A percentile compares a stretch with the other conserved stretches of the same genome.
Evolutionary conservation across 2,888 invertebrate species (phyloP).

Genomic region (Diplazon laetatorius): DNA sequence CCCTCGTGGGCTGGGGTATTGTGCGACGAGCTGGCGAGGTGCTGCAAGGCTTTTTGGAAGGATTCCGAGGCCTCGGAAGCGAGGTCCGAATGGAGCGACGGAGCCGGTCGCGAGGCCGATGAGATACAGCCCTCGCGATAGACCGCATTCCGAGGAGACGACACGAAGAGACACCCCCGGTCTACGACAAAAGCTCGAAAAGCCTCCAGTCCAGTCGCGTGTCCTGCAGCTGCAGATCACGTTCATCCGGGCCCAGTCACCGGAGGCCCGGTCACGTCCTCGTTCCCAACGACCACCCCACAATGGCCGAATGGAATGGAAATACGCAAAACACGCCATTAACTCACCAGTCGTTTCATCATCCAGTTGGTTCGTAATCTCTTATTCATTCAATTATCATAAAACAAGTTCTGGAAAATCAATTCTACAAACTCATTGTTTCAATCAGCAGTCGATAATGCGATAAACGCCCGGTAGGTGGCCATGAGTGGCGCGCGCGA

Average conservation of each 20-base stretch:
- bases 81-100: slow-evolving; percentile 34
- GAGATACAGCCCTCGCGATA: neutral
- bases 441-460: too few species aligned
- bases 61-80: too few species aligned
- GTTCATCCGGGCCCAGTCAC: slow-evolving; percentile 27
- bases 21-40: slow-evolving; percentile 25
- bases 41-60: too few species aligned
- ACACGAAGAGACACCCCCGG: slow-evolving; percentile 12
- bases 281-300: slow-evolving; percentile 12
- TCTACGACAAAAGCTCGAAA: slow-evolving; percentile 29
- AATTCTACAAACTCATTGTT: too few species aligned
- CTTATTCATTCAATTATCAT: neutral
- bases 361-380: slow-evolving; percentile 5
- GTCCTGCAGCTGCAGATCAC: slow-evolving; percentile 22
- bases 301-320: slow-evolving; percentile 17
- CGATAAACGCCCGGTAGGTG: too few species aligned
- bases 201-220: slow-evolving; percentile 28
- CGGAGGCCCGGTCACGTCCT: neutral
- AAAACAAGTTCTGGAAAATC: too few species aligned
- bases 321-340: slow-evolving; percentile 42
- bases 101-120: too few species aligned
- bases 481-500: too few species aligned
- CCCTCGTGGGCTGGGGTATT: slow-evolving; percentile 32
- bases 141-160: slow-evolving; percentile 21
- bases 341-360: slow-evolving; percentile 20